Percentiles rank a stretch among this genome's conserved stretches.
These are phyloP conservation scores for Oedothorax gibbosus DNA, from an alignment of 1,140 invertebrate genomes.

Conservation along the genomic window DNA sequence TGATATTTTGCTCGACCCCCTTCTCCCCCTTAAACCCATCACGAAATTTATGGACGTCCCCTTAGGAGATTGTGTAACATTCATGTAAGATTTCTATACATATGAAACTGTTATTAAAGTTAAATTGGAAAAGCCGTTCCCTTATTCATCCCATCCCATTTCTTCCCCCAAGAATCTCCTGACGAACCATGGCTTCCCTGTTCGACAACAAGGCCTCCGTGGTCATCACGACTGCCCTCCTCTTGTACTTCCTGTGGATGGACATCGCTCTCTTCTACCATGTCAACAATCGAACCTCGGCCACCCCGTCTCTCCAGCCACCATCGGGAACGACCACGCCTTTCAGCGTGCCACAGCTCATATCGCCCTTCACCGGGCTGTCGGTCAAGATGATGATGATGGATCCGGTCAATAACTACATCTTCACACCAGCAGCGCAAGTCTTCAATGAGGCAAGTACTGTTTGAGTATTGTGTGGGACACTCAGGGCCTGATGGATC, in stretches of 20 bases:
- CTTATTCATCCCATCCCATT: too few species aligned
- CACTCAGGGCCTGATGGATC: too few species aligned
- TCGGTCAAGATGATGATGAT: slow-evolving; percentile 64
- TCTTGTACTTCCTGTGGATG: slow-evolving; percentile 64
- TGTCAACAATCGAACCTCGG: slow-evolving; percentile 48
- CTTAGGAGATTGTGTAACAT: too few species aligned
- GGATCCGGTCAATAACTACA: slow-evolving; percentile 64
- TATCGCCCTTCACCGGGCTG: slow-evolving; percentile 62
- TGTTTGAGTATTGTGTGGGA: too few species aligned
- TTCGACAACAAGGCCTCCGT: slow-evolving; percentile 52
- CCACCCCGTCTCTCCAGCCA: background rate
- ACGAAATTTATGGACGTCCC: too few species aligned
- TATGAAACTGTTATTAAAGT: too few species aligned
- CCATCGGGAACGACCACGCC: background rate
- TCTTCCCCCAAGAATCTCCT: background rate
- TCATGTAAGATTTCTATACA: too few species aligned
- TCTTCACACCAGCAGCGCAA: slow-evolving; percentile 62
- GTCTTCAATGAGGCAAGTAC: slow-evolving; percentile 60
- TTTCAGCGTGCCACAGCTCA: slow-evolving; percentile 27
- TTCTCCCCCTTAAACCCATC: too few species aligned
- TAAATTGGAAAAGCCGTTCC: too few species aligned
- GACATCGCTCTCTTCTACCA: slow-evolving; percentile 63
- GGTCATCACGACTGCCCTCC: slow-evolving; percentile 36
- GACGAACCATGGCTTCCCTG: slow-evolving; percentile 32
- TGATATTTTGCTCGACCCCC: too few species aligned